Base-by-base conservation (phyloP, 53 echinoderm and acorn worm species). In the Holothuria scabra region DNA sequence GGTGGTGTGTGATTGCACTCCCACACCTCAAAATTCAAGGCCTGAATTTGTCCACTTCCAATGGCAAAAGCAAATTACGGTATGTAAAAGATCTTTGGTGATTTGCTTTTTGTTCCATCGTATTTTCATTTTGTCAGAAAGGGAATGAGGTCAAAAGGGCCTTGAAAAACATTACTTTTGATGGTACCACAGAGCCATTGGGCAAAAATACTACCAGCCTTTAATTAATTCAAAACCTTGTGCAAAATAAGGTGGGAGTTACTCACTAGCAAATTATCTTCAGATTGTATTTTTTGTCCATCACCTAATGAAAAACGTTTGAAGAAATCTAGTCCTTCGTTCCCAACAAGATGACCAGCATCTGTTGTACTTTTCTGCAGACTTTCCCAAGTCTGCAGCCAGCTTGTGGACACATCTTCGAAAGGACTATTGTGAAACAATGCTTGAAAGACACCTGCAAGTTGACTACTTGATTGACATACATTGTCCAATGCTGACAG, bases 361-460 rank as follows among this genome's bases (percentile, higher is more conserved):
- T 89, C 88, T 56, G 67, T 66, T 30, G 94, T 89, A 59, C 92
- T 84, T 25, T 88, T 66, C 19, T 85, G 89, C 24, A 97, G 49
- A 65, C 92, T 92, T 28, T 91, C 90, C 38, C 92, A 87, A 20
- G 88, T 88, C 58, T 92, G 92, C 72, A 90, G 90, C 86, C 90
- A 62, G 19, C 82, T 76, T 4, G 90, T 46, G 5, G 93, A 88
- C 19, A 88, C 87, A 78, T 94, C 97, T 68, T 82, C 86, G 28
- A 97, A 87, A 16, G 97, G 90, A 24, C 94, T 97, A 83, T 97
- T 92, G 20, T 94, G 94, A 46, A 91, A 91, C 56, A 91, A 74
- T 33, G 87, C 85, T 29, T 83, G 86, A 67, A 94, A 94, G 22
- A 92, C 86, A 79, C 92, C 97, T 12, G 97, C 84, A 46, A 96